These are phyloP conservation scores for Bimastos eiseni DNA, from an alignment of 2,888 invertebrate species.

Conservation along the genomic window DNA sequence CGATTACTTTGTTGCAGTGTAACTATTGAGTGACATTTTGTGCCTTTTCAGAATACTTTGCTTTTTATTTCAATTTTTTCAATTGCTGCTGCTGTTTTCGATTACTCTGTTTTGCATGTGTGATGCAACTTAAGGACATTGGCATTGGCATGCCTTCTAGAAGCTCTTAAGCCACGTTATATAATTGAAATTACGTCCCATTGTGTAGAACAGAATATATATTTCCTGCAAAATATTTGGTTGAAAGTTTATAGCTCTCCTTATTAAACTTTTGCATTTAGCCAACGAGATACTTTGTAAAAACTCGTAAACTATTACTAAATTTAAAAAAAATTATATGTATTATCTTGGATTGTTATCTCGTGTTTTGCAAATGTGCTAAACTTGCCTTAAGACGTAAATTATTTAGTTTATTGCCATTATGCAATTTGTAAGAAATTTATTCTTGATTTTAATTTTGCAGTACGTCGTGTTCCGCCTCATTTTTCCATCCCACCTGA, in stretches of 20 bases:
- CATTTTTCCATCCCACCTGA: conserved; percentile 93
- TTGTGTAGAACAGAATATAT: not conserved
- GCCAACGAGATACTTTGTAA: not conserved
- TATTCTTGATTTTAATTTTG: conserved; percentile 48
- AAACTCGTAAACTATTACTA: not conserved
- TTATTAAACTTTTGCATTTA: not conserved
- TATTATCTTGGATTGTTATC: not conserved
- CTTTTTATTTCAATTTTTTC: no score
- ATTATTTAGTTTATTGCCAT: not conserved
- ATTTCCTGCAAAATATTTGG: not conserved
- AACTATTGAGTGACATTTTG: no score
- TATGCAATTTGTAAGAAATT: not conserved
- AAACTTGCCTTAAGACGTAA: not conserved
- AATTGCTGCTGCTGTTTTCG: no score
- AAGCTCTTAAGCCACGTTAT: not conserved
- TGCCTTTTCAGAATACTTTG: no score
- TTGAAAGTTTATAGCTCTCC: not conserved
- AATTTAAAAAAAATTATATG: not conserved
- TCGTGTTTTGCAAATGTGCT: not conserved
- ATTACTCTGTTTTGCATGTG: no score
- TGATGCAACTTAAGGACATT: no score
- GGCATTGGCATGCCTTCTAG: not conserved
- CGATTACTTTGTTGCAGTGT: no score
- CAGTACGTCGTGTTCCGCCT: conserved; percentile 91
- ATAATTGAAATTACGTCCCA: not conserved